phyloP scores from a whole-genome alignment of 2,113 vertebrate species.

The Chaetodon trifascialis region DNA sequence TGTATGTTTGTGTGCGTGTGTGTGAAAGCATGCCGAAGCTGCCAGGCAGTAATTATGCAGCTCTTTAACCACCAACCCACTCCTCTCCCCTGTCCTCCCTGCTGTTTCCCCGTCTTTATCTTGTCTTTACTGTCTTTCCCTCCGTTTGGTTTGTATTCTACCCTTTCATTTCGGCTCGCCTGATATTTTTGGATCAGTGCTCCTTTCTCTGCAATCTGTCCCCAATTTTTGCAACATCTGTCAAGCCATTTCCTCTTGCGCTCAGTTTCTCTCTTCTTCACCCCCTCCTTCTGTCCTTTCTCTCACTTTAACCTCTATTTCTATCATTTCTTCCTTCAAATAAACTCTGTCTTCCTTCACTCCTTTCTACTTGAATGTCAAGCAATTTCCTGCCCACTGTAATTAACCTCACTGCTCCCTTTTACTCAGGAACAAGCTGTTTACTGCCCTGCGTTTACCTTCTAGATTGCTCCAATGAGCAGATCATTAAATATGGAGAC shows the following conservation, averaged over 20 bases:
- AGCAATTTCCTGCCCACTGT: background rate
- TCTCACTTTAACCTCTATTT: background rate
- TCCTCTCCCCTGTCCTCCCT: constrained; percentile 40
- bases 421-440: constrained; percentile 11
- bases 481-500: constrained; percentile 76
- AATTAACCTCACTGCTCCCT: constrained; percentile 17
- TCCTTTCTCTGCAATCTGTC: constrained; percentile 48
- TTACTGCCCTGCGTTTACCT: constrained; percentile 23
- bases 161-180: constrained; percentile 58
- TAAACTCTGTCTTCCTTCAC: background rate
- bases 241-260: constrained; percentile 1
- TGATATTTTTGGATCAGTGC: constrained; percentile 62
- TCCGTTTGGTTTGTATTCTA: constrained; percentile 35
- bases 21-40: constrained; percentile 29
- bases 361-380: background rate
- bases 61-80: constrained; percentile 62
- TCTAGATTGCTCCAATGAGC: constrained; percentile 82
- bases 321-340: background rate
- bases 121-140: constrained; percentile 52
- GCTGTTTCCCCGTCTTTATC: constrained; percentile 65
- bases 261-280: background rate
- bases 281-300: constrained; percentile 6
- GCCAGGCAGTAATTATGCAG: constrained; percentile 77
- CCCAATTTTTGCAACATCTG: constrained; percentile 49
- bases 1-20: constrained; percentile 42